A percentile compares a stretch with the other conserved stretches of the same genome.
phyloP scores from a whole-genome alignment of 2,888 invertebrate genomes.

The Macrosiphum euphorbiae region DNA sequence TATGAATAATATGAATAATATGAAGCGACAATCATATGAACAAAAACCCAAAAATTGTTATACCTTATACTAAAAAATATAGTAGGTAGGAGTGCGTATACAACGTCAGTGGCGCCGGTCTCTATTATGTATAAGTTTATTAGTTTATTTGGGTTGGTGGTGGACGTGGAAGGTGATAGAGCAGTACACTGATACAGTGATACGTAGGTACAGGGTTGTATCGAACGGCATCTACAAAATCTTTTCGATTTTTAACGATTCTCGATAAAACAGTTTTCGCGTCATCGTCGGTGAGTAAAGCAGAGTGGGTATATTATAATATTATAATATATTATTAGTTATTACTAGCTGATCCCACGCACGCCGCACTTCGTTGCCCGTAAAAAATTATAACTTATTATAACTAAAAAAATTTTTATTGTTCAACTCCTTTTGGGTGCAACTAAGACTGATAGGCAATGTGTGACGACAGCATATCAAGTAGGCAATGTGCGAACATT shows the following conservation, averaged over 20 bases:
- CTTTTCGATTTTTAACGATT: neutral
- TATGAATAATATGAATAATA: neutral
- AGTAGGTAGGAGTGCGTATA: neutral
- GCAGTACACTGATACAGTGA: neutral
- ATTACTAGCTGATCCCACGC: no score
- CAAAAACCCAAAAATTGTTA: neutral
- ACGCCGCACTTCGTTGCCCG: no score
- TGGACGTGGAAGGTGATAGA: neutral
- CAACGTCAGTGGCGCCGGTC: neutral
- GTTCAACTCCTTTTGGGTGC: no score
- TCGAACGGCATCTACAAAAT: neutral
- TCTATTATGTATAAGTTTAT: neutral
- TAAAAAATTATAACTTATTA: no score
- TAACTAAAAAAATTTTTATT: no score
- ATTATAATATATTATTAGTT: no score
- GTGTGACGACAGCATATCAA: no score
- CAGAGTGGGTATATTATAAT: neutral
- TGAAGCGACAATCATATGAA: neutral
- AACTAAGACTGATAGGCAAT: no score
- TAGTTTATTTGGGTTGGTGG: neutral
- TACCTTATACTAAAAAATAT: neutral
- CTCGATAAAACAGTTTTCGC: neutral
- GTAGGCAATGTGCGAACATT: no score
- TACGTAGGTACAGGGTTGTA: neutral
- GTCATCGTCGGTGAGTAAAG: neutral